Percentiles rank a stretch among this genome's conserved stretches.
Conservation (phyloP, 2,797 vertebrate species). For the Mormyrus proboscirostris region DNA sequence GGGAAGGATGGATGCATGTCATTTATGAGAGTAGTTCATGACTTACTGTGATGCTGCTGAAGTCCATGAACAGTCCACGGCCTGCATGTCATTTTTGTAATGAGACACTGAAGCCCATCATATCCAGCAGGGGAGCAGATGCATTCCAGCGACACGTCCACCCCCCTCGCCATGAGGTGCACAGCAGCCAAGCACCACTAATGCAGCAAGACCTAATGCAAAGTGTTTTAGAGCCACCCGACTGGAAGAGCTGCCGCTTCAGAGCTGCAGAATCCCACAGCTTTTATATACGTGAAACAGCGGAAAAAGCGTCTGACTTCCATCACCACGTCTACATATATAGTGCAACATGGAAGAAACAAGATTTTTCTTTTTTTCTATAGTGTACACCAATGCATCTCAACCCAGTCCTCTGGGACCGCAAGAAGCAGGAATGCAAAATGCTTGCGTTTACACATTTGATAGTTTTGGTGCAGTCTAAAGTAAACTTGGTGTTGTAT, state of each 20-base stretch:
- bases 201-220: background rate
- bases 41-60: background rate
- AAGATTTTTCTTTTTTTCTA: background rate
- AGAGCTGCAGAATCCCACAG: background rate
- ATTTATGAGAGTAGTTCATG: background rate
- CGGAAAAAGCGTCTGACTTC: background rate
- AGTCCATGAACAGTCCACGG: background rate
- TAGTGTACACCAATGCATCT: background rate
- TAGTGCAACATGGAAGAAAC: background rate
- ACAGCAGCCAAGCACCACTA: background rate
- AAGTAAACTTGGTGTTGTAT: background rate
- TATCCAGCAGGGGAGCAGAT: background rate
- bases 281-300: background rate
- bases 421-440: background rate
- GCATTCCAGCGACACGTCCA: background rate
- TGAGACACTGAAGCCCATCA: background rate
- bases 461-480: background rate
- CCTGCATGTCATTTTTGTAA: background rate
- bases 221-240: background rate
- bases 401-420: background rate
- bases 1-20: background rate
- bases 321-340: background rate
- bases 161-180: background rate
- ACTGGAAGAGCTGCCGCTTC: background rate
- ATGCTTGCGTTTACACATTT: background rate